Base-by-base conservation (phyloP, 2,797 vertebrate species). In the Microcaecilia unicolor region DNA sequence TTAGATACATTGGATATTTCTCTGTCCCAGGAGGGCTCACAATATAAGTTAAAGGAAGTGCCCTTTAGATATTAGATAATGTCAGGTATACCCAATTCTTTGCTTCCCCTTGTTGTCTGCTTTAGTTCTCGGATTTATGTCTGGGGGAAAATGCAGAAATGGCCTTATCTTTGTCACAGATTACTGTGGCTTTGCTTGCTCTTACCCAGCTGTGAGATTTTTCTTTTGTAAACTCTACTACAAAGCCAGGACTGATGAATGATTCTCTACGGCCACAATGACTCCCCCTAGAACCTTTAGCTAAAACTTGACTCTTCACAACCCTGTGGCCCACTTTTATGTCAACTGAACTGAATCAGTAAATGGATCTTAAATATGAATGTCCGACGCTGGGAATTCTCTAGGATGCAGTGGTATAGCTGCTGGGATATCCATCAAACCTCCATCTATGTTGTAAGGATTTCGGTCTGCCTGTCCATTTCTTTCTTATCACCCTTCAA, bases 161-260 rank as follows among this genome's bases (percentile, higher is more conserved):
- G 72, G 71, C 64, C 69, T 72, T 72, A 72, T 72, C 67, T 67
- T 64, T 59, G 59, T 66, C 64, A 67, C 69, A 71, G 70, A 75
- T 69, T 75, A 71, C 69, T 67, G 45, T 61, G 66, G 65, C 55
- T 67, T 59, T 57, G 53, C 55, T 75, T 75, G 72, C 72, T n/a
- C 72, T 75, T 53, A 54, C 34, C 7, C 31, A 57, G 64, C 72
- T 69, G 65, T 72, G 71, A 72, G 70, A 63, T 63, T 67, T 55
- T n/a, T n/a, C n/a, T n/a, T 72, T 72, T 69, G 69, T 67, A 59
- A 62, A 58, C 59, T 56, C 58, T 61, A 61, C 56, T 33, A 48
- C 31, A 28, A 26, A 72, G 67, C 70, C 72, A 66, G 24, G 43
- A 41, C 63, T 73, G 72, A 73, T 69, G 61, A 67, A 67, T 63